Evolutionary conservation across 1,140 invertebrate genomes (phyloP).

Genomic region (Diachasma alloeum): DNA sequence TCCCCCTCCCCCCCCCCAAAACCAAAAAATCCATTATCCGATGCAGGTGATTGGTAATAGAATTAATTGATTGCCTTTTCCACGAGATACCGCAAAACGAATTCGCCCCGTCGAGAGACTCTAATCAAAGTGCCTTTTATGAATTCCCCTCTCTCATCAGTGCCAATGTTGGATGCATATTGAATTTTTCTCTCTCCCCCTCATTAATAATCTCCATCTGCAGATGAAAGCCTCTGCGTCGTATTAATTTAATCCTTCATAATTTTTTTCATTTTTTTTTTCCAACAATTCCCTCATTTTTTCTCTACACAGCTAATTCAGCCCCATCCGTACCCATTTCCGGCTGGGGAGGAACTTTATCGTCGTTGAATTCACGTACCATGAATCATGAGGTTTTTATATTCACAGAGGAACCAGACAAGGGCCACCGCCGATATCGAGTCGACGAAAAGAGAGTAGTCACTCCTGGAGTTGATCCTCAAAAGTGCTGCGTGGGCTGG

Average conservation of each 20-base stretch:
- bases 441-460: not conserved
- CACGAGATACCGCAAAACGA: not conserved
- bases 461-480: constrained; percentile 3
- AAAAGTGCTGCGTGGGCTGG: not conserved
- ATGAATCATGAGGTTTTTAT: constrained; percentile 18
- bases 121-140: not conserved
- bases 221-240: constrained; percentile 31
- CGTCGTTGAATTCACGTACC: constrained; percentile 22
- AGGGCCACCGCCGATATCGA: not conserved
- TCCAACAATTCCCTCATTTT: not conserved
- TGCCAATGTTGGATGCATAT: not conserved
- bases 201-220: constrained; percentile 30
- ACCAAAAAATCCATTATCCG: not conserved
- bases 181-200: not conserved
- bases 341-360: constrained; percentile 40
- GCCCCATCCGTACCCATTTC: not conserved
- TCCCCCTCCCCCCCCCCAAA: not conserved
- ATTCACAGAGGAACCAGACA: constrained; percentile 20
- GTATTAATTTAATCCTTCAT: constrained; percentile 23
- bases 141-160: not conserved
- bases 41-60: not conserved
- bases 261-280: constrained; percentile 6
- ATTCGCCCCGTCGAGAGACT: too few relatives aligned
- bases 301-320: constrained; percentile 31
- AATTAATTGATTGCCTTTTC: not conserved